Evolutionary conservation across 2,113 vertebrate species (phyloP).

Genomic region (Engraulis encrasicolus): DNA sequence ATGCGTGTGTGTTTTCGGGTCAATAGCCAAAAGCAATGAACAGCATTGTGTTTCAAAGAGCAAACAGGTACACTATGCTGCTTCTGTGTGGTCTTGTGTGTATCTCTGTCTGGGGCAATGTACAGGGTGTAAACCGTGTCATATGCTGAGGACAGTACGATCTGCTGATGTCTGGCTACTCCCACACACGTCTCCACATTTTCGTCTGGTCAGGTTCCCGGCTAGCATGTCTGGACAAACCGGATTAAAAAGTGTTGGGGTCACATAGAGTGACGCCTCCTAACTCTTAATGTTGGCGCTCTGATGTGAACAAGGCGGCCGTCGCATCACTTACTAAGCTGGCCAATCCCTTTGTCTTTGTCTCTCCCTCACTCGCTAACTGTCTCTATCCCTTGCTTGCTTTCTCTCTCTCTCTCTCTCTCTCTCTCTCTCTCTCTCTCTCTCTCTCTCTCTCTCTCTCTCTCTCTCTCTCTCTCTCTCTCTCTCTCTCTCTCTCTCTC

Average conservation of each 20-base stretch:
- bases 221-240: conserved; percentile 52
- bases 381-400: conserved; percentile 32
- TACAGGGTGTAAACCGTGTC: too few species aligned
- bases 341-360: conserved; percentile 32
- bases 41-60: too few species aligned
- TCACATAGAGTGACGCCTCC: conserved; percentile 54
- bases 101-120: too few species aligned
- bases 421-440: not conserved
- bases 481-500: not conserved
- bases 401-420: conserved; percentile 22
- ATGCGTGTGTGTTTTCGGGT: too few species aligned
- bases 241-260: conserved; percentile 64
- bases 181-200: conserved; percentile 33
- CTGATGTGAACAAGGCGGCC: conserved; percentile 59
- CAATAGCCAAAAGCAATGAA: too few species aligned
- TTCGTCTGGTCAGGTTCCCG: not conserved
- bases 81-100: too few species aligned
- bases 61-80: too few species aligned
- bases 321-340: conserved; percentile 53
- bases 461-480: not conserved
- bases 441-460: not conserved
- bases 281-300: conserved; percentile 38
- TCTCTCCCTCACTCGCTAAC: not conserved
- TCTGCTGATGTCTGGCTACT: conserved; percentile 17
- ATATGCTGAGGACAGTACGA: not conserved